Evolutionary conservation across 2,113 vertebrate species (phyloP).

Genomic region (Carettochelys insculpta): DNA sequence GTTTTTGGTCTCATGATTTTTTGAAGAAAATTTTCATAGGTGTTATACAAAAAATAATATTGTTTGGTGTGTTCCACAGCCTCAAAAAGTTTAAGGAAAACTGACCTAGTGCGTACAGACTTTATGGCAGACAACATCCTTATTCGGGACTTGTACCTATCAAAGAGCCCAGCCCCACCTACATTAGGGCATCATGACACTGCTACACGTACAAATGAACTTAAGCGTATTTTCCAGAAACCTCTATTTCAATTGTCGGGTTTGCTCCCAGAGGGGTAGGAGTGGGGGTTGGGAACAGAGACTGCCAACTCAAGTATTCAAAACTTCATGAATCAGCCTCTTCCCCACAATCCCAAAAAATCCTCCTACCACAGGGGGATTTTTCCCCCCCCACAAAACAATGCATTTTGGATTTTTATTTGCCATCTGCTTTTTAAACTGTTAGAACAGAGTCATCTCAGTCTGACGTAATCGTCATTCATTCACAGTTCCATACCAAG

Average conservation of each 20-base stretch:
- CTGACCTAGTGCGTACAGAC: no score
- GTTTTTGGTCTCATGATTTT: no score
- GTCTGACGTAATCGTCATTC: not conserved
- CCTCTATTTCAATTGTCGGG: no score
- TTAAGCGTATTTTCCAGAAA: not conserved
- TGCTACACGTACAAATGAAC: not conserved
- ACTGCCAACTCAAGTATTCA: no score
- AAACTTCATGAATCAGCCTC: not conserved
- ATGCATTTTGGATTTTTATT: accelerated
- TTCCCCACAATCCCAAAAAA: not conserved
- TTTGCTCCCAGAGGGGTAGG: no score
- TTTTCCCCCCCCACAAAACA: accelerated
- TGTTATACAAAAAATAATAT: no score
- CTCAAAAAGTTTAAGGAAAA: no score
- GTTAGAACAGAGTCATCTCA: accelerated
- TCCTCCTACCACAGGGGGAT: accelerated
- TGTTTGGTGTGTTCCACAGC: no score
- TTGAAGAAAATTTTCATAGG: no score
- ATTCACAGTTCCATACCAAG: accelerated
- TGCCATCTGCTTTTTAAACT: not conserved
- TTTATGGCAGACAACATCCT: not conserved
- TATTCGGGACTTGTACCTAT: not conserved
- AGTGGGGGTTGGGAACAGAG: no score
- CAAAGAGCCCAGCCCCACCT: not conserved
- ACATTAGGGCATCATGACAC: not conserved